phyloP scores from a whole-genome alignment of 53 echinoderm and acorn worm species.

The Echinarachnius parma region DNA sequence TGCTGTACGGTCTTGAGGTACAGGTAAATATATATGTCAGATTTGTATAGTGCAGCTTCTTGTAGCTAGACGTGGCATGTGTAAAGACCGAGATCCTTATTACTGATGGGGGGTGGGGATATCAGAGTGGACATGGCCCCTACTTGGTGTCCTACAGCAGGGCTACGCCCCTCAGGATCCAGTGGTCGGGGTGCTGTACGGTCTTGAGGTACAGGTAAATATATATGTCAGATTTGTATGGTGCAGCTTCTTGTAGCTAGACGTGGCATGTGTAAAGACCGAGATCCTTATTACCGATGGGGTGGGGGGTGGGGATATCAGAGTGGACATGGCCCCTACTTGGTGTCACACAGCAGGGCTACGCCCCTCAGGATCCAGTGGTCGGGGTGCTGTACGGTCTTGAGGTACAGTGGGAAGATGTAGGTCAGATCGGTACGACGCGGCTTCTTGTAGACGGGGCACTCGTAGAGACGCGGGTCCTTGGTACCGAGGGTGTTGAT shows the following conservation, averaged over 20 bases:
- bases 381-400: slow-evolving; percentile 86
- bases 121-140: too few relatives aligned
- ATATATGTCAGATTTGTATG: slow-evolving; percentile 96
- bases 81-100: too few relatives aligned
- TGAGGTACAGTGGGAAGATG: slow-evolving; percentile 91
- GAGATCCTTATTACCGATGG: too few relatives aligned
- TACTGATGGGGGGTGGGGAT: too few relatives aligned
- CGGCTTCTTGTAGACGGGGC: slow-evolving; percentile 95
- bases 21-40: slow-evolving; percentile 97
- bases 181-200: slow-evolving; percentile 85
- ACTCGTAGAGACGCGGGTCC: slow-evolving; percentile 85
- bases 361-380: slow-evolving; percentile 96
- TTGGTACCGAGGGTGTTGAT: slow-evolving; percentile 79
- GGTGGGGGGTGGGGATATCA: too few relatives aligned
- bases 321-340: too few relatives aligned
- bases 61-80: too few relatives aligned
- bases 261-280: too few relatives aligned
- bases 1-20: slow-evolving; percentile 87
- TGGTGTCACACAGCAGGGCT: slow-evolving; percentile 93
- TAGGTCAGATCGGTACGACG: slow-evolving; percentile 91
- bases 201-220: slow-evolving; percentile 94
- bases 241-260: slow-evolving; percentile 83
- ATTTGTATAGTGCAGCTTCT: slow-evolving; percentile 82
- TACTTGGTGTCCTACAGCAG: slow-evolving; percentile 96
- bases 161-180: slow-evolving; percentile 91